Percentiles rank a stretch among this genome's conserved stretches.
phyloP scores from a whole-genome alignment of 2,888 invertebrate genomes.

The Platerodrilus igneus region DNA sequence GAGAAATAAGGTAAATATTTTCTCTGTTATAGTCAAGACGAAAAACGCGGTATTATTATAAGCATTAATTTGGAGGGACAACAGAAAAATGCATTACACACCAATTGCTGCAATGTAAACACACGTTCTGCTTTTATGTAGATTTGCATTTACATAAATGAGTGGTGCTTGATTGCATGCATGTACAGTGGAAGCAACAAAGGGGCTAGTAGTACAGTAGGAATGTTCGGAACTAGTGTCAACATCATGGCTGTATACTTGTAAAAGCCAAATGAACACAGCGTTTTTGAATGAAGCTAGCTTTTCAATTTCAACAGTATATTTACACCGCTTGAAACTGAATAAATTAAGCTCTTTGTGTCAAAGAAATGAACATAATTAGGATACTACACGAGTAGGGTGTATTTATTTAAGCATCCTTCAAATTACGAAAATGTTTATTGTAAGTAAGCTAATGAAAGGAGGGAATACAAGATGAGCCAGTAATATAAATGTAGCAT shows the following conservation, averaged over 20 bases:
- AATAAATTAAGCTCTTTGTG: too few species aligned
- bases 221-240: too few species aligned
- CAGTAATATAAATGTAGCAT: too few species aligned
- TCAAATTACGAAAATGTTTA: too few species aligned
- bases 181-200: neutral
- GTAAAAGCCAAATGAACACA: slow-evolving; percentile 7
- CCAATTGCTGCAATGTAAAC: slow-evolving; percentile 1
- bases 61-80: too few species aligned
- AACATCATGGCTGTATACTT: slow-evolving; percentile 1
- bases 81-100: slow-evolving; percentile 1
- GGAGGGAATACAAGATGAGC: too few species aligned
- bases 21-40: neutral
- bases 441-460: too few species aligned
- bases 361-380: too few species aligned
- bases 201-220: slow-evolving; percentile 3
- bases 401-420: too few species aligned
- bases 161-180: slow-evolving; percentile 5
- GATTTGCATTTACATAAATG: slow-evolving; percentile 11
- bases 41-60: too few species aligned
- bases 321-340: too few species aligned
- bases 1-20: slow-evolving; percentile 6
- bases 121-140: slow-evolving; percentile 5
- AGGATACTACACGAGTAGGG: too few species aligned
- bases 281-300: neutral
- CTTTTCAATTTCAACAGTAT: slow-evolving; percentile 6